Conservation (phyloP, 2,113 vertebrate genomes). For the Pithys albifrons region DNA sequence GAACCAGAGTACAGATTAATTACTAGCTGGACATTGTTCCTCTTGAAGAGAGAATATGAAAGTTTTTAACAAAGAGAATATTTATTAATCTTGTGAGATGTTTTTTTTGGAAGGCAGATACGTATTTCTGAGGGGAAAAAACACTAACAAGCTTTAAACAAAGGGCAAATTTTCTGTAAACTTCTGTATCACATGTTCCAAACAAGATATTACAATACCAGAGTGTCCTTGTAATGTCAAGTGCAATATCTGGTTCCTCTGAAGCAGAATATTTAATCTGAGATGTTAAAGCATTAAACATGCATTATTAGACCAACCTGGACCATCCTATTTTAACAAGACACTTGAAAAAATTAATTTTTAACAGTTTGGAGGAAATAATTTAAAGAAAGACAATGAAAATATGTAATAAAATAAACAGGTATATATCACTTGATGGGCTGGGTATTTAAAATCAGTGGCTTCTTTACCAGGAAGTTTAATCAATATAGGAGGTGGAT, state of each 20-base stretch:
- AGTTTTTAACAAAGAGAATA: constrained; percentile 39
- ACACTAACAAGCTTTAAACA: constrained; percentile 7
- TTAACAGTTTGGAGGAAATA: neutral
- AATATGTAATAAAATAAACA: neutral
- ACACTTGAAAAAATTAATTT: neutral
- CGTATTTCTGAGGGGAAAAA: constrained; percentile 44
- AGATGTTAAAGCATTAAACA: constrained; percentile 9
- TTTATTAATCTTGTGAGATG: constrained; percentile 34
- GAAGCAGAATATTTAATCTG: constrained; percentile 15
- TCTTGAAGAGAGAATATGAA: constrained; percentile 1
- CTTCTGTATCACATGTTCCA: neutral
- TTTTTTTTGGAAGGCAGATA: constrained; percentile 20
- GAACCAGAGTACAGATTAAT: constrained; percentile 29
- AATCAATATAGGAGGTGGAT: neutral
- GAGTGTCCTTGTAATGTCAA: constrained; percentile 25
- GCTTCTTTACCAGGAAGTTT: neutral
- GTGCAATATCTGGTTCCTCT: constrained; percentile 8
- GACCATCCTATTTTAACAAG: neutral
- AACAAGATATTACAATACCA: neutral
- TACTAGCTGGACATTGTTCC: constrained; percentile 9
- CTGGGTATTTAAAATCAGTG: neutral
- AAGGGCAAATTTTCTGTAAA: constrained; percentile 3
- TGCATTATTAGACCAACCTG: neutral
- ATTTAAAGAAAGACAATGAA: neutral
- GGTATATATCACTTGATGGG: neutral